Evolutionary conservation across 2,888 invertebrate species (phyloP), one percentile per base, ranked within the genome.

Genomic region (Ptychoptera contaminata): DNA sequence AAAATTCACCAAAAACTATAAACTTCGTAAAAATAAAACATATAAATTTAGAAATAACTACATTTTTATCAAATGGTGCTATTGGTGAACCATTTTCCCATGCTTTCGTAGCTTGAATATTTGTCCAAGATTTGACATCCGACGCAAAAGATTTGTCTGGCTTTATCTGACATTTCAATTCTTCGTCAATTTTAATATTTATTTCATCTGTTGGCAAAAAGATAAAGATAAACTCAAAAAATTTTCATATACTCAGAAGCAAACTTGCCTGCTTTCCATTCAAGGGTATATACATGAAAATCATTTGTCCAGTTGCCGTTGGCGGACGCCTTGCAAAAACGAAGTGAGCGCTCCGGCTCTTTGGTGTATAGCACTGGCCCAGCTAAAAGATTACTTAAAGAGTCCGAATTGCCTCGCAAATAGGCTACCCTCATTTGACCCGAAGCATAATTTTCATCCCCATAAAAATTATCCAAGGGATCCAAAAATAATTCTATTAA

Each of bases 51-150:
- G 23, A 23, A 23, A 23, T 16, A 43, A 16, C 11, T 12, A 79
- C 82, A 69, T 81, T 71, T 58, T 77, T 72, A 61, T 86, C 82
- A 54, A 85, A 84, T 0, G 85, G 85, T 2, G 83, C 79, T 64
- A 81, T 71, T 37, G 58, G 53, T 36, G 63, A 66, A 15, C 76
- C 72, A 46, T 60, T 67, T 16, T 63, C 65, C 82, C 82, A 83
- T 29, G 67, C 67, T 0, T 66, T 52, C 1, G 71, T 68, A 1
- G 68, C 48, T 31, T 58, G 49, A n/a, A 55, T 42, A 46, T 48
- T 53, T 7, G 32, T 32, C 4, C 9, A 3, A 7, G 9, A 11
- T 32, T 11, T 32, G 9, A 11, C 2, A 3, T 11, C 9, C 4
- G 9, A 4, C 2, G 2, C n/a, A 32, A 32, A 32, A 11, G 11